Percentiles rank a stretch among this genome's conserved stretches.
phyloP scores from a whole-genome alignment of 2,113 vertebrate species.

The Mesocricetus auratus region DNA sequence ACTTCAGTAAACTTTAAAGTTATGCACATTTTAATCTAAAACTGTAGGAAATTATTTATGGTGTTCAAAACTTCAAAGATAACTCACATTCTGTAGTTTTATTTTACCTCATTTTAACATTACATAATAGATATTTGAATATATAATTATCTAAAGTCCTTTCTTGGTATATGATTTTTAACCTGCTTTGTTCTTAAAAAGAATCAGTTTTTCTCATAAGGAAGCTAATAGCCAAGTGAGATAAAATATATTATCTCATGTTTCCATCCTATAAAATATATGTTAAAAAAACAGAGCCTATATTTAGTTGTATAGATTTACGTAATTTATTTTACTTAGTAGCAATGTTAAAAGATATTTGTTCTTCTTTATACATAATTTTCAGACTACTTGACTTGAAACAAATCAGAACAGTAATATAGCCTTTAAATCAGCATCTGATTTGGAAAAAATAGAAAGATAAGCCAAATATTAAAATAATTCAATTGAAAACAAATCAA shows the following conservation, averaged over 20 bases:
- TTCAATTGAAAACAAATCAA: neutral
- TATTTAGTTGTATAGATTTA: neutral
- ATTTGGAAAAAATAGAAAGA: neutral
- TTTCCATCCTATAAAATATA: neutral
- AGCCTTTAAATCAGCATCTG: neutral
- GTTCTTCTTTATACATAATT: neutral
- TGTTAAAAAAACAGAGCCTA: neutral
- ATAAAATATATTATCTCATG: neutral
- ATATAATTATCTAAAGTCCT: neutral
- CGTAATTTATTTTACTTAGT: neutral
- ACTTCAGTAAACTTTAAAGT: constrained; percentile 16
- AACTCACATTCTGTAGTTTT: neutral
- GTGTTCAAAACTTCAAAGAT: constrained; percentile 9
- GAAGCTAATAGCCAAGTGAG: neutral
- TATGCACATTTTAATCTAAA: neutral
- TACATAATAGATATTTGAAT: neutral
- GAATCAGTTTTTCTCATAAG: constrained; percentile 6
- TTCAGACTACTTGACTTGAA: neutral
- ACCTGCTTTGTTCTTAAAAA: neutral
- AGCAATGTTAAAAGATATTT: neutral
- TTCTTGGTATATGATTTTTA: neutral
- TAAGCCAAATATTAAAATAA: neutral
- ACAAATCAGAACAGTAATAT: neutral
- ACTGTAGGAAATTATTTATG: neutral
- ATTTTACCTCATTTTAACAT: constrained; percentile 25